Evolutionary conservation across 2,113 vertebrate species (phyloP).

Genomic region (Egretta garzetta): DNA sequence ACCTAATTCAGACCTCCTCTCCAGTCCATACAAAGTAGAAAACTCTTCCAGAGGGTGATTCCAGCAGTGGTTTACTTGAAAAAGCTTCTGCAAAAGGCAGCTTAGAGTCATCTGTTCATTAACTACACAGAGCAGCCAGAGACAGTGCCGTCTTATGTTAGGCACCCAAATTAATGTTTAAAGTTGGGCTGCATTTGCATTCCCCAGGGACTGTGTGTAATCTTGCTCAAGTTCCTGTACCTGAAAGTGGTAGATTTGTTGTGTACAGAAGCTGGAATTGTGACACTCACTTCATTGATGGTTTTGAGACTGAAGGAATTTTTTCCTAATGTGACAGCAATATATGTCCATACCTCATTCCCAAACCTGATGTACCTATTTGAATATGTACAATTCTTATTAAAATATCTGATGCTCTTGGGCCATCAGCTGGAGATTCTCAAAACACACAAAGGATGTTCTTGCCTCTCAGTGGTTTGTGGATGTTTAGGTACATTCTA

Average conservation of each 20-base stretch:
- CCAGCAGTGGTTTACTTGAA: neutral
- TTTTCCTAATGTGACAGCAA: neutral
- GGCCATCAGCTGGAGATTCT: neutral
- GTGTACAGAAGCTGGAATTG: neutral
- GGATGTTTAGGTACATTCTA: neutral
- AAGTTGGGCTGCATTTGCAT: neutral
- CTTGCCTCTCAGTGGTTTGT: neutral
- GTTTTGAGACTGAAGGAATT: neutral
- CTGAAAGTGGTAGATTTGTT: neutral
- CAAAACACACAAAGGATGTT: neutral
- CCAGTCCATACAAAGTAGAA: neutral
- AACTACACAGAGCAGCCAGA: neutral
- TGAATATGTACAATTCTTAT: neutral
- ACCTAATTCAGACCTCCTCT: neutral
- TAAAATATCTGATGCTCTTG: neutral
- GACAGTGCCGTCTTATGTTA: neutral
- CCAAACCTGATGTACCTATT: neutral
- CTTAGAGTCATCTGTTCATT: neutral
- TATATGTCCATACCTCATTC: neutral
- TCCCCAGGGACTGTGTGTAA: neutral
- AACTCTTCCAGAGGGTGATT: neutral
- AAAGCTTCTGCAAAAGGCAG: neutral
- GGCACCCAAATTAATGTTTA: neutral
- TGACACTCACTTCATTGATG: neutral
- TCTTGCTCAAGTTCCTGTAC: neutral